Percentiles rank a stretch among this genome's conserved stretches.
Evolutionary conservation across 2,113 vertebrate genomes (phyloP).

Genomic region (Lycaon pictus): DNA sequence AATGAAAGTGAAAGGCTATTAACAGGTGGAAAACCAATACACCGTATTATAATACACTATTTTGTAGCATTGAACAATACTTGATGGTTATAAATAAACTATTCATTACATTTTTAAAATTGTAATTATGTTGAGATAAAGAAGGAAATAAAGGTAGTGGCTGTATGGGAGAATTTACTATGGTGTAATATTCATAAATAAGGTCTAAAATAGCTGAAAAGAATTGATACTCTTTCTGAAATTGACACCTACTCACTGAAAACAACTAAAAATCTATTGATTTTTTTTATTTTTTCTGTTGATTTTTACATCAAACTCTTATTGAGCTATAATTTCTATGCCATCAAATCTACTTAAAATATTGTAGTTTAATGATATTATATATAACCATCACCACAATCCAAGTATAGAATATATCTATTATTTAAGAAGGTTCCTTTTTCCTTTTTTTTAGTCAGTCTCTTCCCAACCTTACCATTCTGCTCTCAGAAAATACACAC

Average conservation of each 20-base stretch:
- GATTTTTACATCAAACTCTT: neutral
- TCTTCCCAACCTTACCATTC: neutral
- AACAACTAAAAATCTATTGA: neutral
- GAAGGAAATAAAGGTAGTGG: no score
- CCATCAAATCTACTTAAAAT: neutral
- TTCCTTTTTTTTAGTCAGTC: neutral
- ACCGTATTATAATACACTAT: neutral
- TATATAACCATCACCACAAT: neutral
- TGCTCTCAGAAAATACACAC: neutral
- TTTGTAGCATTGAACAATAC: neutral
- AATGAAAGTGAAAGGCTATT: neutral
- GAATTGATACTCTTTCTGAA: neutral
- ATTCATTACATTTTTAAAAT: neutral
- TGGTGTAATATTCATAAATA: neutral
- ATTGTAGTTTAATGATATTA: neutral
- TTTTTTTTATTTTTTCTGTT: neutral
- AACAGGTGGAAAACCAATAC: neutral
- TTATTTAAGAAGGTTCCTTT: neutral
- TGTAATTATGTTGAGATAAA: neutral
- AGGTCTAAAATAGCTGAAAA: neutral
- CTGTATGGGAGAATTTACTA: neutral
- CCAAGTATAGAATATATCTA: no score
- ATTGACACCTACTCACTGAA: neutral
- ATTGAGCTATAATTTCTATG: neutral
- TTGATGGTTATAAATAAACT: neutral